Conservation (phyloP, 2,113 vertebrate species). For the Lepidothrix coronata region DNA sequence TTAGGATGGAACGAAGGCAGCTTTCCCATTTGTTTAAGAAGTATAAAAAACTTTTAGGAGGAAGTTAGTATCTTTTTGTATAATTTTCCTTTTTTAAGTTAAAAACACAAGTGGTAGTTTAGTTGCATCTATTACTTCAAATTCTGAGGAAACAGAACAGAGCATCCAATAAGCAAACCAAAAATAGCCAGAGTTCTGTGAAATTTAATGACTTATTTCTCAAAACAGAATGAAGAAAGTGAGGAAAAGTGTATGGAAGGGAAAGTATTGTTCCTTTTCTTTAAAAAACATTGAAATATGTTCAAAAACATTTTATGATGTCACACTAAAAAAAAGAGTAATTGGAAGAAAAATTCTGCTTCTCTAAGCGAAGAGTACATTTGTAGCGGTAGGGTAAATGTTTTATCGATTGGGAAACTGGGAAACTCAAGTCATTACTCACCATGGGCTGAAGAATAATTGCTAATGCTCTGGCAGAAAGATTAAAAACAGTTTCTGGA, state of each 20-base stretch:
- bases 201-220: conserved; percentile 51
- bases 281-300: conserved; percentile 73
- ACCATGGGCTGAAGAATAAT: conserved; percentile 87
- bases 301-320: conserved; percentile 80
- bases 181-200: background rate
- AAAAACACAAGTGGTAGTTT: background rate
- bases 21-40: background rate
- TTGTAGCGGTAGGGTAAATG: conserved; percentile 85
- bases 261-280: conserved; percentile 42
- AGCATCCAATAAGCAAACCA: background rate
- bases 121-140: background rate
- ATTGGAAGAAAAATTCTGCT: conserved; percentile 87
- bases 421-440: conserved; percentile 87
- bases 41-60: background rate
- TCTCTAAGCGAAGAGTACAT: conserved; percentile 83
- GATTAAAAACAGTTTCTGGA: conserved; percentile 91
- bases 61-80: background rate
- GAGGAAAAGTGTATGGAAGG: background rate
- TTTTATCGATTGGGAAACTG: conserved; percentile 87
- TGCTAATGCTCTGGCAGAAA: conserved; percentile 84
- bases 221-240: conserved; percentile 7
- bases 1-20: background rate
- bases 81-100: background rate
- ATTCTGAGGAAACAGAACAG: conserved; percentile 7
- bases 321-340: conserved; percentile 78